Evolutionary conservation across 1,140 invertebrate species (phyloP).

Genomic region (Monochamus saltuarius): DNA sequence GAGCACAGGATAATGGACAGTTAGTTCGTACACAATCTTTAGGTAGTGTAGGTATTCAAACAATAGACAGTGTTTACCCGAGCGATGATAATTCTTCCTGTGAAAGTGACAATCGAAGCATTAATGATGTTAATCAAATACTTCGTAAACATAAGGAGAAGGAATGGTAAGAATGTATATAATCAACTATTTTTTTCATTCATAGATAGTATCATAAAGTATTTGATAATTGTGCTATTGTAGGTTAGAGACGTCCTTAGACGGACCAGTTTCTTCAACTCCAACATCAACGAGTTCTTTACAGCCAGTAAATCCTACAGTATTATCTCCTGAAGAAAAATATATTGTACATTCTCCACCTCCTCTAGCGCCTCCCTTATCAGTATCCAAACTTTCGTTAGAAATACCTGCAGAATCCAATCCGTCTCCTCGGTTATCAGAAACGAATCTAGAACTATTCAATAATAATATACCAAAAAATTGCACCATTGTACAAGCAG

Average conservation of each 20-base stretch:
- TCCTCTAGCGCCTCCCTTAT: too few species aligned
- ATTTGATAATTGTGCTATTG: conserved; percentile 21
- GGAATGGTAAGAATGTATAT: conserved; percentile 47
- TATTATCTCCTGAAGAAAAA: conserved; percentile 37
- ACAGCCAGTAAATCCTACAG: conserved; percentile 50
- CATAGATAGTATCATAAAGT: not conserved
- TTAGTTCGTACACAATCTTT: conserved; percentile 62
- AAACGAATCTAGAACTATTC: conserved; percentile 47
- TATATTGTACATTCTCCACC: conserved; percentile 46
- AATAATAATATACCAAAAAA: conserved; percentile 70
- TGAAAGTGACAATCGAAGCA: conserved; percentile 45
- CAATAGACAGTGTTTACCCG: conserved; percentile 45
- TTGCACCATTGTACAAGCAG: conserved; percentile 80
- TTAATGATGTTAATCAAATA: conserved; percentile 38
- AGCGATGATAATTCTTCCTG: conserved; percentile 48
- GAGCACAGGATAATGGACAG: conserved; percentile 55
- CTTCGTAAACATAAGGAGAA: conserved; percentile 51
- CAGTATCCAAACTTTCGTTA: conserved; percentile 43
- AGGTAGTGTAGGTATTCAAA: conserved; percentile 61
- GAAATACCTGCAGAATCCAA: conserved; percentile 45
- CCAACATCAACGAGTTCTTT: conserved; percentile 20
- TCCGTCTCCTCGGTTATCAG: conserved; percentile 45
- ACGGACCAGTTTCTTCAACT: conserved; percentile 50
- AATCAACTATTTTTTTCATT: not conserved
- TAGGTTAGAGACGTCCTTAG: conserved; percentile 55